Evolutionary conservation across 2,888 invertebrate genomes (phyloP), one percentile per base, ranked within the genome.

Genomic region (Colostygia pectinataria): DNA sequence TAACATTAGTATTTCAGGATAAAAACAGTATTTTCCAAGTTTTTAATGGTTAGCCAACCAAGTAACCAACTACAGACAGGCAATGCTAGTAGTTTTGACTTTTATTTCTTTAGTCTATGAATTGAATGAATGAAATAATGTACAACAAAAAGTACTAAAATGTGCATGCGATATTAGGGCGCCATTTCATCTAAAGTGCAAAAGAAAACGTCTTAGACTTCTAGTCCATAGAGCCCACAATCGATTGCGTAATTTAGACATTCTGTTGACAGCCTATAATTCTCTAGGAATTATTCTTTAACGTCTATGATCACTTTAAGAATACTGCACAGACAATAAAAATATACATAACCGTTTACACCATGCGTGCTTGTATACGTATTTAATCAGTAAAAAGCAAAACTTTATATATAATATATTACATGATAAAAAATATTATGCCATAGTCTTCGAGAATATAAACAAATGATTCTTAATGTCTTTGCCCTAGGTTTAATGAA

Each of bases 51-150:
- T 18, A 18, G 2, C 4, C 90, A 88, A 81, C 88, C 88, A 90
- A 89, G 87, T 90, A 88, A 81, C 88, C 88, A 90, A 89, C 87
- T 88, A 84, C 77, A 80, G 84, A 84, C 77, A 80, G 84, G 86
- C 87, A 90, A 88, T 87, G 87, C 84, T 84, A 85, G 78, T 80
- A 84, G 81, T 86, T 83, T 84, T 80, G 80, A 81, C 83, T 80
- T 75, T n/a, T n/a, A n/a, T n/a, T 66, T 86, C 80, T 81, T 64
- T 80, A 74, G 61, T 86, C 81, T 85, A 82, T 88, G 83, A 68
- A 78, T 20, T 87, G 83, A 68, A 79, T 86, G 80, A 68, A 80
- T 85, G 81, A 68, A 63, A 61, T 64, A 62, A 33, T 20, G 6
- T 5, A 24, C 12, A 23, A 31, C 63, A 62, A 64, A 67, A 68